Percentiles rank a stretch among this genome's conserved stretches.
These are phyloP conservation scores for Diachasma alloeum DNA, from an alignment of 1,140 invertebrate genomes.

Conservation along the genomic window DNA sequence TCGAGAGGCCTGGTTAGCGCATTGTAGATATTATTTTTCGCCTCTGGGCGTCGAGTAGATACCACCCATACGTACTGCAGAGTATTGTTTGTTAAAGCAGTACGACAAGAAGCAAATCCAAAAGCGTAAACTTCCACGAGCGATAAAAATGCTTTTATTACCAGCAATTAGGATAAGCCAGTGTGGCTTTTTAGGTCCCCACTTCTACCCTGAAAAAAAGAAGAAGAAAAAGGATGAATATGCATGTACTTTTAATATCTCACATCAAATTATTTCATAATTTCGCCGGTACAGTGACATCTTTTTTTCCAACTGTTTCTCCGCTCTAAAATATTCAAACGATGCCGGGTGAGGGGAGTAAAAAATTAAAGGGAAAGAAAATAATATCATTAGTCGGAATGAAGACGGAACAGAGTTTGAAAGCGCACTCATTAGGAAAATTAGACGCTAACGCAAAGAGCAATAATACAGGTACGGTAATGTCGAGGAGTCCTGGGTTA, in stretches of 20 bases:
- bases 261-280: constrained; percentile 1
- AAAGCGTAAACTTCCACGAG: background rate
- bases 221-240: constrained; percentile 11
- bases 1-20: background rate
- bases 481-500: background rate
- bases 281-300: background rate
- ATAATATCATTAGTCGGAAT: background rate
- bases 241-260: background rate
- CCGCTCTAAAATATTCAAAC: background rate
- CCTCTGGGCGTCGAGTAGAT: background rate
- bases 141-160: constrained; percentile 40
- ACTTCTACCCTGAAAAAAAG: background rate
- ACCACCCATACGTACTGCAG: background rate
- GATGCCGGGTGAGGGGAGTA: background rate
- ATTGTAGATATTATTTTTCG: constrained; percentile 8
- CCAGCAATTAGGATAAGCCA: constrained; percentile 43
- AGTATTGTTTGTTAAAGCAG: background rate
- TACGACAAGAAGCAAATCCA: constrained; percentile 1
- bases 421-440: constrained; percentile 3
- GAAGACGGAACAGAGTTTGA: background rate
- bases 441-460: background rate
- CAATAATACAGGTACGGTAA: constrained; percentile 2
- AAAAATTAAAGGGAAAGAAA: background rate
- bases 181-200: constrained; percentile 5
- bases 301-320: background rate